Base-by-base conservation (phyloP, 2,888 invertebrate species). In the Dicyrtoma fusca region DNA sequence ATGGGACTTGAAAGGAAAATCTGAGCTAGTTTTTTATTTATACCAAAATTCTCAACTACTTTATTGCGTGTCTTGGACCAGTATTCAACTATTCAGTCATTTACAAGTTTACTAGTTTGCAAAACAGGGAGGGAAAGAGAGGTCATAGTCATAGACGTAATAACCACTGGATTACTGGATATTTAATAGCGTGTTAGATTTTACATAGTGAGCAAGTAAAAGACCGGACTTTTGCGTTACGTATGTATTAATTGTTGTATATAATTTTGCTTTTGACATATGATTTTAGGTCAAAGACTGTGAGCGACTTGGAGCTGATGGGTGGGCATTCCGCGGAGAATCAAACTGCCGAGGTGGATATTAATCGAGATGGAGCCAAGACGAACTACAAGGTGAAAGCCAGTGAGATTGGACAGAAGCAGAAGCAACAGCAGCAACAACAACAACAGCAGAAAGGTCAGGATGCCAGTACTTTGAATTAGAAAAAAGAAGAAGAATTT, bases 301-400 rank as follows among this genome's bases (percentile, higher is more conserved):
- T 76, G 14, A 17, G 44, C 26, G 61, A 70, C n/a, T 49, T 59
- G 1, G 68, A 74, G 6, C 19, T 76, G 34, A 53, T 64, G 59
- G 64, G 64, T 19, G 57, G 59, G 0, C 26, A 45, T 42, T n/a
- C 21, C 23, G 25, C 70, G 8, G 71, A 71, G 4, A 13, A 55
- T 0, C 70, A 71, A 42, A 71, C 73, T 53, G 78, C 78, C 26
- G 66, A 76, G 47, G 61, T 78, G 3, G 69, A 77, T 53, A 74
- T 77, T 25, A 21, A 73, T 11, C 1, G 44, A 8, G 74, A 76
- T 42, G 77, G 73, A 11, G 65, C 66, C 13, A 73, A 69, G 19
- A 61, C 66, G 51, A 49, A 63, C 19, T 79, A 77, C 75, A 79
- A 73, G 14, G 75, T 79, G 23, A 77, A 76, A 51, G 77, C 71